Base-by-base conservation (phyloP, 2,888 invertebrate species). In the Sylvicola fuscatus region DNA sequence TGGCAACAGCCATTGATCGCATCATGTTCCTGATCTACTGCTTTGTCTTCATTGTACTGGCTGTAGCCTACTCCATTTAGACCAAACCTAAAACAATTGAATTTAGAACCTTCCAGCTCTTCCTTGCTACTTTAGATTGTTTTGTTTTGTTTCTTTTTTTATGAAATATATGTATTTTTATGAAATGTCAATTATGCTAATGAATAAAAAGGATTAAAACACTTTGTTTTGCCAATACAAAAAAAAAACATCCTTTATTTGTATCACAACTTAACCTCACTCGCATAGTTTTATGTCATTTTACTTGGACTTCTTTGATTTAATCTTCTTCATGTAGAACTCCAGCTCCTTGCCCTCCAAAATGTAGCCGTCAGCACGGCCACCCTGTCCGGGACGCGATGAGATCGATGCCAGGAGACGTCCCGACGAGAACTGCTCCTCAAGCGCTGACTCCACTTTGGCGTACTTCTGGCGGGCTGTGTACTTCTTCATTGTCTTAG, bases 261-360 rank as follows among this genome's bases (percentile, higher is more conserved):
- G n/a, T n/a, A n/a, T n/a, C n/a, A n/a, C n/a, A n/a, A n/a, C n/a
- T n/a, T n/a, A n/a, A n/a, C n/a, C n/a, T n/a, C n/a, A n/a, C n/a
- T n/a, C n/a, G n/a, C n/a, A n/a, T n/a, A 21, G 8, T 21, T 4
- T 21, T 6, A 8, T 21, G 8, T 21, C 8, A 6, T 8, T 49
- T 74, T 77, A 89, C 68, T 89, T 89, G 46, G 83, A 82, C 66
- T 92, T 93, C 74, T 93, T 95, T 59, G 92, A 87, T 66, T 90
- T 90, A 61, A 89, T 87, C 66, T 90, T 90, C 64, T 86, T 84
- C 66, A 87, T 71, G 66, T 99, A 99, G 70, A 99, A 99, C 64
- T 98, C 98, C 49, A 99, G 72, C 66, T 99, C 98, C 63, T 95
- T 97, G 51, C 98, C 98, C 68, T 99, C 98, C 44, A 99, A 70